These are phyloP conservation scores for Pristionchus maxplancki DNA, from an alignment of 2,888 invertebrate species.

Conservation along the genomic window DNA sequence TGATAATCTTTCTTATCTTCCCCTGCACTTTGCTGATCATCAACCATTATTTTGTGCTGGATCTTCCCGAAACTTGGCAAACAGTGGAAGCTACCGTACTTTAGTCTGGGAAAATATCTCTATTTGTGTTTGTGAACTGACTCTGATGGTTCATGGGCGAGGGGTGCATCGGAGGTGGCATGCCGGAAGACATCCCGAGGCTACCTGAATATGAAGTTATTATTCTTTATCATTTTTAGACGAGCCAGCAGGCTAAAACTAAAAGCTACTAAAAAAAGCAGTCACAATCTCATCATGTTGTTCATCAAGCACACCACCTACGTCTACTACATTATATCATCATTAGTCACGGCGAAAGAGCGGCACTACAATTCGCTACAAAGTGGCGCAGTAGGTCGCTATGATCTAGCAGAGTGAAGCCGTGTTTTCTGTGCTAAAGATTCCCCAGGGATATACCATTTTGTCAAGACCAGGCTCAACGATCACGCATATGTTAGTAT, in stretches of 20 bases:
- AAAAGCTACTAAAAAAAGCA: too few relatives aligned
- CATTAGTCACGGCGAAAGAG: background rate
- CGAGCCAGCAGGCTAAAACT: too few relatives aligned
- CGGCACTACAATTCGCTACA: background rate
- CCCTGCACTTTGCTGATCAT: background rate
- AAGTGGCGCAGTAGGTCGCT: background rate
- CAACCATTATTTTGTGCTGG: background rate
- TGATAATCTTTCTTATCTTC: background rate
- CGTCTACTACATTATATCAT: background rate
- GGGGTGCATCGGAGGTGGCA: background rate
- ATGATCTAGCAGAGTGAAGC: background rate
- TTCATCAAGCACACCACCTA: background rate
- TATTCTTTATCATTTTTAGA: too few relatives aligned
- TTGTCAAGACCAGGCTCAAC: too few relatives aligned
- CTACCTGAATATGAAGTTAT: background rate
- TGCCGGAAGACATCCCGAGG: background rate
- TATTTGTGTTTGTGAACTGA: conserved; percentile 2
- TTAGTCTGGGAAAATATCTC: conserved; percentile 6
- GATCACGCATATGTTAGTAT: too few relatives aligned
- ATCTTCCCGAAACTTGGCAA: background rate
- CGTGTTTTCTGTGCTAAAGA: too few relatives aligned
- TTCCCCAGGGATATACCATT: too few relatives aligned
- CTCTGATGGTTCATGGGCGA: conserved; percentile 27
- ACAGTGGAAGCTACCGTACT: background rate
- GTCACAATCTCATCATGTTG: background rate